Base-by-base conservation (phyloP, 2,113 vertebrate species). In the Illadopsis cleaveri region DNA sequence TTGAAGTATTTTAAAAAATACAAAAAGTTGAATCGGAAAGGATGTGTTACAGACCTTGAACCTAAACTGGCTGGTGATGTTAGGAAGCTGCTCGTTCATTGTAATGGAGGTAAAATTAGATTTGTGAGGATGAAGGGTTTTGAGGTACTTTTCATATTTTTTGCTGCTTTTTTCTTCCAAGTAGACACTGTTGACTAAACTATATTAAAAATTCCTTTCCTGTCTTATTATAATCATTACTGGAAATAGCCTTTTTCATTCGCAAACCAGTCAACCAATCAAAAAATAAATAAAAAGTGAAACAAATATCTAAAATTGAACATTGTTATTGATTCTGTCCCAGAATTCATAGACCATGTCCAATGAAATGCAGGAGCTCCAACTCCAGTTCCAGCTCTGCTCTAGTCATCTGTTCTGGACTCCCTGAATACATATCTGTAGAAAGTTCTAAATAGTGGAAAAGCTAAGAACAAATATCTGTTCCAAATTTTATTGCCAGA, bases 11-110 rank as follows among this genome's bases (percentile, higher is more conserved):
- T 25, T 5, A 4, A 37, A 71, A 45, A 53, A 3, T 27, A 24
- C 2, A 37, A 56, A 30, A 1, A 17, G 5, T 44, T 65, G 14
- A 70, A 13, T 35, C 72, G 16, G 31, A 56, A 79, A 51, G 8
- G 7, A 10, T 23, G 8, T 28, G 12, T 42, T 62, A 13, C 7
- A 9, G 18, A 12, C 28, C 15, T n/a, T 79, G 8, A 91, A 51
- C 8, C 2, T 65, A 56, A 77, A 69, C 4, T 31, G 5, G 3
- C 1, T 70, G 9, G 24, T 44, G 11, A 70, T 1, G 2, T 3
- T 15, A 48, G 14, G 14, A 60, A 54, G 31, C 0, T 45, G 47
- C 58, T 72, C 54, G 5, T 35, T 44, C 28, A n/a, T 15, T 57
- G 4, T 19, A 77, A 15, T 18, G 2, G 6, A 68, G 40, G 4